Base-by-base conservation (phyloP, 2,888 invertebrate species). In the Beris chalybata region DNA sequence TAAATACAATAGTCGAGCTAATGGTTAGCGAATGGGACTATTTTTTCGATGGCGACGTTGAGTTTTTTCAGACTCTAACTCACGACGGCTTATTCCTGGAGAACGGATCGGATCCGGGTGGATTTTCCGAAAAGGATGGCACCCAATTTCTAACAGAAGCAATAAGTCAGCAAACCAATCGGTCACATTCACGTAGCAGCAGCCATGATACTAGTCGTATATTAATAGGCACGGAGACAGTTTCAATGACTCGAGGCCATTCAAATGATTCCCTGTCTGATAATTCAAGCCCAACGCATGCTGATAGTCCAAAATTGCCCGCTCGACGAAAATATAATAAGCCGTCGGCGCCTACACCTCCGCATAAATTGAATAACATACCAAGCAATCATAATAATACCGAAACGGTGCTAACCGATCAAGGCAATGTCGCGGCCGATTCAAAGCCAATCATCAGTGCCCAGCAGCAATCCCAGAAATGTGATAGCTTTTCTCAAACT, bases 11-110 rank as follows among this genome's bases (percentile, higher is more conserved):
- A 71, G 90, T 94, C n/a, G 94, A 94, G 75, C 83, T 89, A 71
- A 84, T 95, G 71, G 88, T 95, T 71, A 89, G 89, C 50, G 91
- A 93, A 75, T 89, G 89, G 86, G 89, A 94, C 76, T 95, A 93
- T 78, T 80, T 79, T 68, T 80, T 80, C 65, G 74, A 74, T 7
- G 90, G 89, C 59, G 91, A 92, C 68, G 81, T 91, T 50, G 89
- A 88, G 73, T 90, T 90, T 75, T 91, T 89, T 77, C 82, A 86
- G 43, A 86, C 87, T 2, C 83, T 87, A 73, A 82, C 83, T 71
- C 83, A 83, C 72, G 85, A 85, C 69, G 85, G 85, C 71, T 77
- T 85, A 47, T 83, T 86, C 69, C 83, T 83, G 6, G 85, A 85
- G 71, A 71, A 57, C 38, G 67, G 66, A 7, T 15, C 22, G 5